phyloP scores from a whole-genome alignment of 2,113 vertebrate genomes.

The Panurus biarmicus region DNA sequence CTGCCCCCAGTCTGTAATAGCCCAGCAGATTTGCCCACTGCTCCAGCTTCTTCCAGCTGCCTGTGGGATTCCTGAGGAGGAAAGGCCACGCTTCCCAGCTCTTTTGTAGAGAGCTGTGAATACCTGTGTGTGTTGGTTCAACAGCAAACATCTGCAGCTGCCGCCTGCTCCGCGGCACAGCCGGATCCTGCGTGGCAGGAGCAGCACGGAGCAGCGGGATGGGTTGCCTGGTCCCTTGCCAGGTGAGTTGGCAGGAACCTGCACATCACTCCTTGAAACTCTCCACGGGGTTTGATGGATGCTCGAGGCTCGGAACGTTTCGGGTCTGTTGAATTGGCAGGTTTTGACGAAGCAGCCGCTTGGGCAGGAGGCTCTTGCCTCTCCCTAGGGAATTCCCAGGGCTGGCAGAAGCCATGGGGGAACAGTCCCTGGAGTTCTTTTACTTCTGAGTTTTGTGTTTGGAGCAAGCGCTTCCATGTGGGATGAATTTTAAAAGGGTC shows the following conservation, averaged over 20 bases:
- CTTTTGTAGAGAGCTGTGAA: not conserved
- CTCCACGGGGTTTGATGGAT: not conserved
- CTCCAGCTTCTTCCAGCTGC: not conserved
- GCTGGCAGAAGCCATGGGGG: not conserved
- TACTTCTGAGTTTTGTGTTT: not conserved
- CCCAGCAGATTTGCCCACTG: not conserved
- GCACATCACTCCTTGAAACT: not conserved
- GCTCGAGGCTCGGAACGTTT: not conserved
- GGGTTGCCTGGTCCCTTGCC: not conserved
- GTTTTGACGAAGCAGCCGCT: not conserved
- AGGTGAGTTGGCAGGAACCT: not conserved
- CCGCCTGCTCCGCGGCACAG: not conserved
- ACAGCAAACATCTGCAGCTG: not conserved
- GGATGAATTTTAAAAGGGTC: not conserved
- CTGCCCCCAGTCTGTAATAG: rapidly evolving
- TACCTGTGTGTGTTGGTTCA: too few species aligned
- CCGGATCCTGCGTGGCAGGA: not conserved
- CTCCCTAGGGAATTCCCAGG: not conserved
- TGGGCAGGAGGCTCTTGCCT: not conserved
- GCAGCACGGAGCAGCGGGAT: not conserved
- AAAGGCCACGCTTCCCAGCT: not conserved
- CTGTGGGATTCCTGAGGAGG: not conserved
- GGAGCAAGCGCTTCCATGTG: not conserved
- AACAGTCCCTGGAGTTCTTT: not conserved
- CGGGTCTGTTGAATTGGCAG: not conserved